phyloP scores from a whole-genome alignment of 92 coral and sea anemone species.

The Desmophyllum pertusum region DNA sequence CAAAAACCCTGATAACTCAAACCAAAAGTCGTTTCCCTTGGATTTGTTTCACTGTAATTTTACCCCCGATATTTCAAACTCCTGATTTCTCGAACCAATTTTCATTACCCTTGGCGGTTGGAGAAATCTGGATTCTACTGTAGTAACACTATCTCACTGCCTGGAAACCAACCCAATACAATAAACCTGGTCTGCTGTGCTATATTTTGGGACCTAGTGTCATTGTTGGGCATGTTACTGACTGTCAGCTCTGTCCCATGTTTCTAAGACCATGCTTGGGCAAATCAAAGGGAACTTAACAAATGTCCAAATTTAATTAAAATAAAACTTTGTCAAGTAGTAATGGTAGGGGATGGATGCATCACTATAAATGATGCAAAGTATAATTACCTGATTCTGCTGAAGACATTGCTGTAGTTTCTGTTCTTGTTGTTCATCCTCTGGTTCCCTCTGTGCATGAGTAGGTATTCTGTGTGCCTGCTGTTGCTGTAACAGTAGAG shows the following conservation, averaged over 20 bases:
- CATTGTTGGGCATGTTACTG: not conserved
- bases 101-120: too few species aligned
- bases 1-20: too few species aligned
- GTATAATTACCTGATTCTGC: slow-evolving; percentile 51
- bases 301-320: too few species aligned
- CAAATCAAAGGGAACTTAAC: not conserved
- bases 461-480: slow-evolving; percentile 15
- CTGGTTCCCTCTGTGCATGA: slow-evolving; percentile 24
- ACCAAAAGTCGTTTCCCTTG: too few species aligned
- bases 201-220: not conserved
- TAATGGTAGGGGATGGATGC: not conserved
- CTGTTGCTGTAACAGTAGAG: slow-evolving; percentile 49
- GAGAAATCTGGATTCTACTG: too few species aligned
- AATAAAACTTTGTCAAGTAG: not conserved
- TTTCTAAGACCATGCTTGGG: too few species aligned
- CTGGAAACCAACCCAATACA: not conserved
- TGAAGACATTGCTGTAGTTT: slow-evolving; percentile 57
- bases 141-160: not conserved
- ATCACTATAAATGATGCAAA: not conserved
- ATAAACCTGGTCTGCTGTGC: not conserved
- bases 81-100: too few species aligned
- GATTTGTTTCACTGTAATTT: too few species aligned
- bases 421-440: slow-evolving; percentile 41
- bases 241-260: not conserved
- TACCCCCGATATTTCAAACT: too few species aligned